A percentile compares a stretch with the other conserved stretches of the same genome.
phyloP scores from a whole-genome alignment of 2,888 invertebrate genomes.

The Caenorhabditis sinica region DNA sequence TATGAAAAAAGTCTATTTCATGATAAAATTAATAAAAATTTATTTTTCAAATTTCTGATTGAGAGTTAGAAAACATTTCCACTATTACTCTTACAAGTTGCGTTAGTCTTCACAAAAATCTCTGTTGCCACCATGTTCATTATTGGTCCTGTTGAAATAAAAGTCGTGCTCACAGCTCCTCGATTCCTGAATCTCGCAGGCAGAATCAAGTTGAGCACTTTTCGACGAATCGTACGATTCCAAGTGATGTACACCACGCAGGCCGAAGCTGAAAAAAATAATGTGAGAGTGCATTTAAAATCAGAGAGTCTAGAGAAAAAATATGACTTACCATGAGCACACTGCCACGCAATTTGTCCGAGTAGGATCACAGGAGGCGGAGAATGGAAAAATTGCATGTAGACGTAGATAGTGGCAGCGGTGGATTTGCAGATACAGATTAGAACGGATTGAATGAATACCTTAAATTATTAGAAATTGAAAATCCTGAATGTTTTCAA shows the following conservation, averaged over 20 bases:
- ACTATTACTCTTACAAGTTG: slow-evolving; percentile 9
- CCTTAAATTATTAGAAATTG: slow-evolving; percentile 23
- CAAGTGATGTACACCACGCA: slow-evolving; percentile 62
- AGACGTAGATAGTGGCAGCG: slow-evolving; percentile 71
- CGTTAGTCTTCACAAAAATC: neutral
- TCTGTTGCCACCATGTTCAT: slow-evolving; percentile 25
- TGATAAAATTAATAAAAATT: no score
- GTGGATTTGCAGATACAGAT: slow-evolving; percentile 67
- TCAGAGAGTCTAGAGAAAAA: neutral
- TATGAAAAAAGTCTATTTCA: no score
- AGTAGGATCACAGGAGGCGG: slow-evolving; percentile 64
- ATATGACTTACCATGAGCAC: slow-evolving; percentile 59
- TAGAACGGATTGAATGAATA: slow-evolving; percentile 65
- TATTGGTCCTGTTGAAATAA: slow-evolving; percentile 7
- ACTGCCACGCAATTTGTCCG: slow-evolving; percentile 73
- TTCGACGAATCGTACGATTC: slow-evolving; percentile 55
- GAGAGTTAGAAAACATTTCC: slow-evolving; percentile 48
- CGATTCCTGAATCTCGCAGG: slow-evolving; percentile 18
- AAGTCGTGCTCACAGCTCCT: neutral
- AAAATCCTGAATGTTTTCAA: neutral
- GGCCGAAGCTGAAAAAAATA: slow-evolving; percentile 38
- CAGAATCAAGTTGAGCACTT: slow-evolving; percentile 38
- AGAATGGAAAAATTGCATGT: slow-evolving; percentile 72
- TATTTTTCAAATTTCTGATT: no score
- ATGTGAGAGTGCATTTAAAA: neutral